Evolutionary conservation across 2,113 vertebrate genomes (phyloP), one percentile per base, ranked within the genome.

Genomic region (Suncus etruscus): DNA sequence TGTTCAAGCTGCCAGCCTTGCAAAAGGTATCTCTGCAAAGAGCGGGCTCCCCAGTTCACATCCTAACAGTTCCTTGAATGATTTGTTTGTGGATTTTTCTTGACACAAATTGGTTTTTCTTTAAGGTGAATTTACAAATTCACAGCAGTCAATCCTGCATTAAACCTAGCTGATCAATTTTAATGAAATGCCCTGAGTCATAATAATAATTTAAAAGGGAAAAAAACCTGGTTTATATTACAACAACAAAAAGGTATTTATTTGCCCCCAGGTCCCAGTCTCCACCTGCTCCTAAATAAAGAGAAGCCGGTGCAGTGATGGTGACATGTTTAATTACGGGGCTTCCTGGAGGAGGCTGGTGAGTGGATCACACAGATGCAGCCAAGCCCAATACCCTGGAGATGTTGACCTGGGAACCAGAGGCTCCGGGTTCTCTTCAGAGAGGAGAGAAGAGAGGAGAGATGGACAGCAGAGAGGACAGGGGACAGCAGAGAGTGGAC

Each of bases 141-240:
- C 96, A 93, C 82, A 92, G 89, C 80, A 95, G 92, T 94, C 90
- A 92, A 94, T 97, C 89, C 91, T 94, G 81, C 47, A 88, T 94
- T 97, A 94, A 96, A 97, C 94, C 72, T 86, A 85, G 77, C 92
- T 97, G 91, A 96, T 96, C 93, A 94, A 82, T 98, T 97, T 97
- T 97, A 97, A 97, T 95, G 89, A 96, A 97, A 92, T 90, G 91
- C 77, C 91, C 94, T 83, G 91, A 97, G 58, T 95, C 12, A 51
- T 93, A 95, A 90, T 94, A 94, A 94, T 85, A 94, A 84, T 77
- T 88, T 65, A 31, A 84, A 81, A 48, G 73, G 27, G 96, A 92
- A 95, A 54, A 54, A 94, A 87, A 32, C 1, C 18, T 93, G 77
- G 95, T 97, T 96, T 94, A 31, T 86, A 96, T 92, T 76, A 90